Conservation (phyloP, 2,797 vertebrate genomes). For the Phyllotis vaccarum region DNA sequence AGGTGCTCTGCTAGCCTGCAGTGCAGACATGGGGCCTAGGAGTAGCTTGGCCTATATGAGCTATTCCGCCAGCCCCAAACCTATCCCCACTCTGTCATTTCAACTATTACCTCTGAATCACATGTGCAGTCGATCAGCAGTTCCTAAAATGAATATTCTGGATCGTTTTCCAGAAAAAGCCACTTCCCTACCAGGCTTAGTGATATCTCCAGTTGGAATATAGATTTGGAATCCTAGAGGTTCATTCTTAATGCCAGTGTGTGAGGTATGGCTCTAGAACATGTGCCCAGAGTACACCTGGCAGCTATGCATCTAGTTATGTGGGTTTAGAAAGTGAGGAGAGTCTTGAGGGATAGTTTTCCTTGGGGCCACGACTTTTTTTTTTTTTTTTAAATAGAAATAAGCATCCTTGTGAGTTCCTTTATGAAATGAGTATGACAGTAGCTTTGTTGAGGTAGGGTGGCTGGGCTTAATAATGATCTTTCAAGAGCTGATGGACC, state of each 20-base stretch:
- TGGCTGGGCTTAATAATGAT: background rate
- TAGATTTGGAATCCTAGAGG: background rate
- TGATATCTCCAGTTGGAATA: background rate
- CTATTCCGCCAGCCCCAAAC: background rate
- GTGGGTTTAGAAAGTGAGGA: background rate
- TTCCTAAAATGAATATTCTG: background rate
- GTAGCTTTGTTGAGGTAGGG: background rate
- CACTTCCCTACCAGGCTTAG: background rate
- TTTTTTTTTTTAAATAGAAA: background rate
- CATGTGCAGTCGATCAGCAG: background rate
- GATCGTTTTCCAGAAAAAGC: background rate
- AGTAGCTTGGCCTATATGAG: background rate
- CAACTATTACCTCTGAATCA: background rate
- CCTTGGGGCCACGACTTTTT: background rate
- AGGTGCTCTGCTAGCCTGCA: no score
- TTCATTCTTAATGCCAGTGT: rapidly evolving
- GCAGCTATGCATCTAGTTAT: background rate
- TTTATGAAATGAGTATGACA: background rate
- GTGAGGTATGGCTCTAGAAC: background rate
- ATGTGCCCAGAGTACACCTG: background rate
- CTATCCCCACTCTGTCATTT: background rate
- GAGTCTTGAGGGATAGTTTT: background rate
- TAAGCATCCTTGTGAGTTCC: background rate
- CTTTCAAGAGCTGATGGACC: background rate
- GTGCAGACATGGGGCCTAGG: background rate